A percentile compares a stretch with the other conserved stretches of the same genome.
Evolutionary conservation across 2,797 vertebrate genomes (phyloP).

Genomic region (Perodicticus potto): DNA sequence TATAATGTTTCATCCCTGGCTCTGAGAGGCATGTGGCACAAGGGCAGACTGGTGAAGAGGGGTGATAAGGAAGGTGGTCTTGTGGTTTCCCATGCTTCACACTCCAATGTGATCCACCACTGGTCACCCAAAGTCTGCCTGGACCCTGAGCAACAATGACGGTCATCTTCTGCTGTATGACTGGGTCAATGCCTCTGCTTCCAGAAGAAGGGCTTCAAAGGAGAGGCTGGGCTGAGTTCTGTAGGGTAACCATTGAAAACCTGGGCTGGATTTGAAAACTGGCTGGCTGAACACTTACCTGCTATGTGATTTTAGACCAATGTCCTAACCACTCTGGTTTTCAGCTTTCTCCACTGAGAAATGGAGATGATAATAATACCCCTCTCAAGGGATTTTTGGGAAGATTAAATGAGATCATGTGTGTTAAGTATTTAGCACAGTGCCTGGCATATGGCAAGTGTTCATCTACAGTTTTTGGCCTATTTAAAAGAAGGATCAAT

Average conservation of each 20-base stretch:
- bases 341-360: slow-evolving; percentile 52
- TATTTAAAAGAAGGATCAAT: slow-evolving; percentile 1
- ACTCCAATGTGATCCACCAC: not conserved
- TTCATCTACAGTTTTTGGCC: not conserved
- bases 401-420: slow-evolving; percentile 44
- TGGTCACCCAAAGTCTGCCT: not conserved
- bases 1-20: not conserved
- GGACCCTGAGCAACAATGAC: not conserved
- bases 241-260: not conserved
- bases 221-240: not conserved
- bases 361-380: not conserved
- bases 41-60: not conserved
- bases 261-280: slow-evolving; percentile 24
- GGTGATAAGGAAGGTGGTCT: not conserved
- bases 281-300: not conserved
- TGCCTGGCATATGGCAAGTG: not conserved
- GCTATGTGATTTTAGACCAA: not conserved
- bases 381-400: slow-evolving; percentile 45
- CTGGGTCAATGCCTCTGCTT: not conserved
- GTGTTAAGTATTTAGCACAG: not conserved
- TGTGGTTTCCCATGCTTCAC: not conserved
- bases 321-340: slow-evolving; percentile 20
- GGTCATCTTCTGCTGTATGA: not conserved
- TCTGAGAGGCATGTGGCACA: not conserved
- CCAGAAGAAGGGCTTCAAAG: not conserved